Base-by-base conservation (phyloP, 2,888 invertebrate genomes). In the Polymixis lichenea region DNA sequence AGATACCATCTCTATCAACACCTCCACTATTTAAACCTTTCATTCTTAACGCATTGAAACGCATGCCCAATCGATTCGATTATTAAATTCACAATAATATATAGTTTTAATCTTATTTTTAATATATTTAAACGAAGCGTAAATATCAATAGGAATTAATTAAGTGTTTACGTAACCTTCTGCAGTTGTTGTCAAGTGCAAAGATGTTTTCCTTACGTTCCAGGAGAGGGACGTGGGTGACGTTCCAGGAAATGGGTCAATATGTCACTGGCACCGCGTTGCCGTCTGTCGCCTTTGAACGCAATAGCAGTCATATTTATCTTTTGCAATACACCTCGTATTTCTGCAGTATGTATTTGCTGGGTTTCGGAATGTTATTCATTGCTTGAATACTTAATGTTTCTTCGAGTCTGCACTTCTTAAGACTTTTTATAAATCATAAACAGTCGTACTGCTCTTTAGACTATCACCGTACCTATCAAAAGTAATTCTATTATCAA, bases 31-130 rank as follows among this genome's bases (percentile, higher is more conserved):
- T 90, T 95, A 95, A 92, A 91, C 89, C 65, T 68, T 78, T 75
- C 70, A 55, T 46, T 22, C 49, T 90, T 79, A 85, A 94, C 94
- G 94, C 93, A 87, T 91, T 93, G 89, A 95, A 88, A 92, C 55
- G 88, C 89, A 86, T 89, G 60, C 19, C 82, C 22, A 95, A 96
- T 95, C 92, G 89, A 95, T 95, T 95, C 69, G 83, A 75, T 90
- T 94, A 94, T 94, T 94, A 93, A 93, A 91, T 75, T 82, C 71
- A 68, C 64, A 88, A 90, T 89, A 89, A 85, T 86, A 89, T 89
- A 90, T 90, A 89, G 77, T 87, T 86, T 84, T 82, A 86, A 87
- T 88, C 86, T 90, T 86, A 86, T 86, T 88, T 91, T 91, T 91
- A 92, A 91, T 91, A 87, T 88, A 82, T 87, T 85, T 83, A 89